A percentile compares a stretch with the other conserved stretches of the same genome.
phyloP scores from a whole-genome alignment of 2,797 vertebrate genomes.

The Protosalanx chinensis region DNA sequence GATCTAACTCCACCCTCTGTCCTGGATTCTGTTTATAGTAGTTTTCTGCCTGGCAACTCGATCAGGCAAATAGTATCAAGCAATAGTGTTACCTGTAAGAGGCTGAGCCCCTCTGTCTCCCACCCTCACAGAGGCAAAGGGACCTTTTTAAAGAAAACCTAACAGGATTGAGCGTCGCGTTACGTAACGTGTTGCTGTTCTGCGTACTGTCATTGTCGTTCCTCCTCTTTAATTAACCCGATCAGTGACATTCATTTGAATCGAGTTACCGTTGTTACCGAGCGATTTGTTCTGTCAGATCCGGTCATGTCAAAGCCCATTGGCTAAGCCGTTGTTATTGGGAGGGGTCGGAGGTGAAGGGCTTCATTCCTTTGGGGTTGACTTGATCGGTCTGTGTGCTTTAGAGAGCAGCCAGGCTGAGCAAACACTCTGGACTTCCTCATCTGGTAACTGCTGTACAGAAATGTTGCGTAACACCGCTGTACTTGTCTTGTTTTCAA shows the following conservation, averaged over 20 bases:
- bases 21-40: not conserved
- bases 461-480: not conserved
- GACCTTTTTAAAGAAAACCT: not conserved
- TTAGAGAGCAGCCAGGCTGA: not conserved
- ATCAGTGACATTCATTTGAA: constrained; percentile 15
- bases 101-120: not conserved
- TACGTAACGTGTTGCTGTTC: not conserved
- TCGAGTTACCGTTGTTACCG: constrained; percentile 10
- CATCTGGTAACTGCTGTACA: not conserved
- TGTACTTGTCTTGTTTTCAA: not conserved
- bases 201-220: not conserved
- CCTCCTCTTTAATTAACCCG: constrained; percentile 17
- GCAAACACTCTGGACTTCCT: not conserved
- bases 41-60: not conserved
- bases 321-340: constrained; percentile 10
- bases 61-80: not conserved
- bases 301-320: constrained; percentile 9
- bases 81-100: not conserved
- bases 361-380: not conserved
- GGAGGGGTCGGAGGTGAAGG: not conserved
- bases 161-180: not conserved
- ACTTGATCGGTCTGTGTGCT: not conserved
- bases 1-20: not conserved
- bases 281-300: not conserved
- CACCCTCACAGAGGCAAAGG: not conserved